A percentile compares a stretch with the other conserved stretches of the same genome.
phyloP scores from a whole-genome alignment of 2,888 invertebrate genomes.

The Epirrhoe alternata region DNA sequence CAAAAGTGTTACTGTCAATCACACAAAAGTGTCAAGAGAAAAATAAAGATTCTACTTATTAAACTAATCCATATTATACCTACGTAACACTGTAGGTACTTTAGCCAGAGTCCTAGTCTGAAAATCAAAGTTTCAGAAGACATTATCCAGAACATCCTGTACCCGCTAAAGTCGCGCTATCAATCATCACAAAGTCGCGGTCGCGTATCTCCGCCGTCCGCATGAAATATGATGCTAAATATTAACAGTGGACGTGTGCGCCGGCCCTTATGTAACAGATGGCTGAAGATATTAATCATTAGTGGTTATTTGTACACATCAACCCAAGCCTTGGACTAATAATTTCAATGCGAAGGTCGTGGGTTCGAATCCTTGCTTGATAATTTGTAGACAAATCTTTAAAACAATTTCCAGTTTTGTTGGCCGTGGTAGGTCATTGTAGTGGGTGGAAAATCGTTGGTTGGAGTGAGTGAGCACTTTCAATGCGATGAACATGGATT shows the following conservation, averaged over 20 bases:
- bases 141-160: slow-evolving; percentile 30
- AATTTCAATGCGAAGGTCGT: background rate
- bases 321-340: background rate
- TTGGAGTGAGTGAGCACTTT: too few species aligned
- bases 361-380: background rate
- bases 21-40: background rate
- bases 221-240: slow-evolving; percentile 49
- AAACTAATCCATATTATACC: too few species aligned
- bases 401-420: background rate
- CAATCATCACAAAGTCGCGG: slow-evolving; percentile 43
- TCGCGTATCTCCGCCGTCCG: slow-evolving; percentile 38
- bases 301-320: slow-evolving; percentile 32
- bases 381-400: too few species aligned
- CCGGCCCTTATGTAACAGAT: slow-evolving; percentile 42
- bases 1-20: too few species aligned
- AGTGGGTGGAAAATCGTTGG: too few species aligned
- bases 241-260: slow-evolving; percentile 46
- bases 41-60: background rate
- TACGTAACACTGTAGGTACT: too few species aligned
- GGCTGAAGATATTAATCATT: slow-evolving; percentile 41
- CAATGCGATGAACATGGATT: too few species aligned
- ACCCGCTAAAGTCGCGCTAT: slow-evolving; percentile 34
- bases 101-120: background rate
- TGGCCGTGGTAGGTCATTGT: too few species aligned
- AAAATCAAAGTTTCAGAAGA: background rate